These are phyloP conservation scores for Ciconia stormi DNA, from an alignment of 2,113 vertebrate genomes.

Conservation along the genomic window DNA sequence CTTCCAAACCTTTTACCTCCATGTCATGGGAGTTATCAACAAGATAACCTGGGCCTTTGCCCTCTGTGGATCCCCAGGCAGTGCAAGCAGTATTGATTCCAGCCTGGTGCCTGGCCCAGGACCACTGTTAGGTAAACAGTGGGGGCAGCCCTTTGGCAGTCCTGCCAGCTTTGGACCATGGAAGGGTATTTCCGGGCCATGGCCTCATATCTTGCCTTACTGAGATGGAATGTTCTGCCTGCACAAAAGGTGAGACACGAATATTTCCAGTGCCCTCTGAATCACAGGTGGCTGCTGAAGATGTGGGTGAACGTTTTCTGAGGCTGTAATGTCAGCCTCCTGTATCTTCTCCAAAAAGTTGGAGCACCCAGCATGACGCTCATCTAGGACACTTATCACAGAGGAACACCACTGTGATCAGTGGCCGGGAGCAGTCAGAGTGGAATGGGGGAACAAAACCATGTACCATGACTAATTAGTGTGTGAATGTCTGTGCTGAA, in stretches of 20 bases:
- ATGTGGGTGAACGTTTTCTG: background rate
- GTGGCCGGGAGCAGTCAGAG: background rate
- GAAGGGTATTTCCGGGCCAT: background rate
- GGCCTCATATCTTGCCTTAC: background rate
- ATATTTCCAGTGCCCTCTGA: background rate
- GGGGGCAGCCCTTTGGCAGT: background rate
- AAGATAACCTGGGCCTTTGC: background rate
- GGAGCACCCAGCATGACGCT: background rate
- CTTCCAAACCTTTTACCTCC: background rate
- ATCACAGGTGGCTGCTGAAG: background rate
- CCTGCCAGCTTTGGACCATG: background rate
- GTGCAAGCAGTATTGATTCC: background rate
- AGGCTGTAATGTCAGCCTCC: background rate
- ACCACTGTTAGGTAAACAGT: rapidly evolving
- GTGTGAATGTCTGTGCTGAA: background rate
- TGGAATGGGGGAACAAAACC: background rate
- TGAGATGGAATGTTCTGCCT: background rate
- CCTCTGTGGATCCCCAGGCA: background rate
- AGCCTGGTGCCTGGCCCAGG: background rate
- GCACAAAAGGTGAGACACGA: background rate
- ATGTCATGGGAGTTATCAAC: background rate
- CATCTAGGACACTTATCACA: background rate
- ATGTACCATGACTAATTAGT: rapidly evolving
- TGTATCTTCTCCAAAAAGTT: background rate
- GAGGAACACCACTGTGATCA: background rate